phyloP scores from a whole-genome alignment of 2,797 vertebrate species.

The Periparus ater region DNA sequence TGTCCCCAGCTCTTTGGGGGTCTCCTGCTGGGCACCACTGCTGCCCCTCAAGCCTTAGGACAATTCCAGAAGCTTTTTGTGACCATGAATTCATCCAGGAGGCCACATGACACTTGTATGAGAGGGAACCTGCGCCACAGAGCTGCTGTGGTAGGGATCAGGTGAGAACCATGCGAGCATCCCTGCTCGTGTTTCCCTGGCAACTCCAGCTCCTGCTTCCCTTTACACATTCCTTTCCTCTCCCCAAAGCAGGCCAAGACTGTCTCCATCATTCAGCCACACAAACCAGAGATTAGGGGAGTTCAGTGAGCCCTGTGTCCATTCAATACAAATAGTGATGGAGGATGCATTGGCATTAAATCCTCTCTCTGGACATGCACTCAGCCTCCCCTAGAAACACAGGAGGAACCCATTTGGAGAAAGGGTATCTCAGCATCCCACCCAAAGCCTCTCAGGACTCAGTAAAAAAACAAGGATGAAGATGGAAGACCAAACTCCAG shows the following conservation, averaged over 20 bases:
- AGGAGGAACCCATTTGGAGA: neutral
- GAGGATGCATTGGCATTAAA: neutral
- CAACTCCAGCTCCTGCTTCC: slow-evolving; percentile 60
- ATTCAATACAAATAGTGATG: neutral
- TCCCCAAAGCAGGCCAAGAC: slow-evolving; percentile 28
- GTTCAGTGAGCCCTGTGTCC: neutral
- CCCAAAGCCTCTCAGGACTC: neutral
- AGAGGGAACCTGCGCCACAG: rapidly evolving
- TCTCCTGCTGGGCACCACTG: neutral
- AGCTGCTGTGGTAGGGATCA: slow-evolving; percentile 6
- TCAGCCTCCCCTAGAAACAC: neutral
- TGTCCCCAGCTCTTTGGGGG: neutral
- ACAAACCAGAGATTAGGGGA: neutral
- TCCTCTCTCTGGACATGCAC: rapidly evolving
- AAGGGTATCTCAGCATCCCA: neutral
- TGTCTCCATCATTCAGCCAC: neutral
- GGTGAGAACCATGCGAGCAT: slow-evolving; percentile 34
- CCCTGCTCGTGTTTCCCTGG: slow-evolving; percentile 51
- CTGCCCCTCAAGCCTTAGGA: neutral
- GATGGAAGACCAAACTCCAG: neutral
- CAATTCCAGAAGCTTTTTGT: neutral
- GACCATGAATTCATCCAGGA: neutral
- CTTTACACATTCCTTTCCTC: slow-evolving; percentile 14
- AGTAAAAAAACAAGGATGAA: neutral
- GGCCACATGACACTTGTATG: neutral